A percentile compares a stretch with the other conserved stretches of the same genome.
Evolutionary conservation across 1,140 invertebrate genomes (phyloP).

Genomic region (Bombus haemorrhoidalis): DNA sequence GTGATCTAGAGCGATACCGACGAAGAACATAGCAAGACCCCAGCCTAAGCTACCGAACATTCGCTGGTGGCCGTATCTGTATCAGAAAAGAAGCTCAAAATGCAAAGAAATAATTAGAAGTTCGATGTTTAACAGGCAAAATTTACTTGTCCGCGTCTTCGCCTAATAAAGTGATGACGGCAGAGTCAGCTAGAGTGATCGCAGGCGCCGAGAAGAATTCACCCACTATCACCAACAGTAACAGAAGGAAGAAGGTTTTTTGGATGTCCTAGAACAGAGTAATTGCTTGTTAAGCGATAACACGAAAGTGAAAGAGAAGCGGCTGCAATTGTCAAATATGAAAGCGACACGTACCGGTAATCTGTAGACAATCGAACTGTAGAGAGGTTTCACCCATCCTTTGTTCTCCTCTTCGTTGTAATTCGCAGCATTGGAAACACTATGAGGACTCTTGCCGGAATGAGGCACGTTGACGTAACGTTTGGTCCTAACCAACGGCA

Average conservation of each 20-base stretch:
- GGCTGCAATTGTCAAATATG: accelerated
- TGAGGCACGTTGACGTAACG: conserved; percentile 61
- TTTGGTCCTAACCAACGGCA: conserved; percentile 34
- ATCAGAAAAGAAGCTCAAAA: not conserved
- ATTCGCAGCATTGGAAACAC: conserved; percentile 91
- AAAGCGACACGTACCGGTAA: conserved; percentile 80
- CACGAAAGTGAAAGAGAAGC: not conserved
- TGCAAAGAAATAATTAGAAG: no score
- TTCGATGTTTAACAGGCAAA: not conserved
- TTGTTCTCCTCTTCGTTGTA: conserved; percentile 89
- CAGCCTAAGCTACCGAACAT: conserved; percentile 99
- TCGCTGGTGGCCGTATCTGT: conserved; percentile 95
- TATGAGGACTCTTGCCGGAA: conserved; percentile 88
- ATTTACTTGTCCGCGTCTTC: conserved; percentile 92
- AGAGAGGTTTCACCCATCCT: conserved; percentile 94
- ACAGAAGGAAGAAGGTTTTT: conserved; percentile 96
- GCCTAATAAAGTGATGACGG: conserved; percentile 94
- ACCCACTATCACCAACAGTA: conserved; percentile 96
- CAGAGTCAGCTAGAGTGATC: conserved; percentile 97
- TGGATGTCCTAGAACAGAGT: conserved; percentile 90
- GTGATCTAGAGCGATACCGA: conserved; percentile 98
- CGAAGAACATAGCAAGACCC: conserved; percentile 99
- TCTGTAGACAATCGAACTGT: conserved; percentile 96
- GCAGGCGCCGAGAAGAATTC: conserved; percentile 99
- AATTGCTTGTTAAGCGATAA: not conserved